phyloP scores from a whole-genome alignment of 2,797 vertebrate genomes.

The Chaetodon trifasciatus region DNA sequence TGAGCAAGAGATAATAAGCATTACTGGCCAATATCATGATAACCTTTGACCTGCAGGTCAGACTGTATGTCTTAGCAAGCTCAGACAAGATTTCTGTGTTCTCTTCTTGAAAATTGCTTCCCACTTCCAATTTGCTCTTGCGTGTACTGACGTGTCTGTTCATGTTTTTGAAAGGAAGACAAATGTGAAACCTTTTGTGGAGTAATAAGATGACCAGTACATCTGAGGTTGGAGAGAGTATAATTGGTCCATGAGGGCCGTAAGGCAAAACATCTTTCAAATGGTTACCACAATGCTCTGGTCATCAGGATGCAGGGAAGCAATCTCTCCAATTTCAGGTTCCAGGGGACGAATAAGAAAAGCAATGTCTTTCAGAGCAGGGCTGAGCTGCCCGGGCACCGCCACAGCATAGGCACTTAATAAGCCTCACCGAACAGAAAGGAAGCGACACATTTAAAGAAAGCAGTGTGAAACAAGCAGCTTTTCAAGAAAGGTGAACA shows the following conservation, averaged over 20 bases:
- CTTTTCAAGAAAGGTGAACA: conserved; percentile 60
- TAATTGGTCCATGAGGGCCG: conserved; percentile 75
- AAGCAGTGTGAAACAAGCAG: conserved; percentile 42
- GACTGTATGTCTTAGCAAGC: neutral
- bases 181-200: conserved; percentile 27
- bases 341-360: conserved; percentile 63
- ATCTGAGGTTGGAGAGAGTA: conserved; percentile 34
- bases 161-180: conserved; percentile 46
- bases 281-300: conserved; percentile 43
- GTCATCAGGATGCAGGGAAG: conserved; percentile 70
- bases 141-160: conserved; percentile 22
- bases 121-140: neutral
- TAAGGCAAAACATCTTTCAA: conserved; percentile 52
- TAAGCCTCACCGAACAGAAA: conserved; percentile 43
- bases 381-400: conserved; percentile 40
- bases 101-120: conserved; percentile 7
- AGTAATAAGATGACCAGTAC: conserved; percentile 38
- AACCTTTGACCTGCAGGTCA: conserved; percentile 1
- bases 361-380: conserved; percentile 56
- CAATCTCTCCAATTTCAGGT: conserved; percentile 52
- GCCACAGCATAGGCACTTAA: conserved; percentile 54
- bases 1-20: conserved; percentile 26
- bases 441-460: conserved; percentile 61
- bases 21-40: neutral
- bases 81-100: conserved; percentile 4